Base-by-base conservation (phyloP, 2,797 vertebrate species). In the Malurus leucopterus region DNA sequence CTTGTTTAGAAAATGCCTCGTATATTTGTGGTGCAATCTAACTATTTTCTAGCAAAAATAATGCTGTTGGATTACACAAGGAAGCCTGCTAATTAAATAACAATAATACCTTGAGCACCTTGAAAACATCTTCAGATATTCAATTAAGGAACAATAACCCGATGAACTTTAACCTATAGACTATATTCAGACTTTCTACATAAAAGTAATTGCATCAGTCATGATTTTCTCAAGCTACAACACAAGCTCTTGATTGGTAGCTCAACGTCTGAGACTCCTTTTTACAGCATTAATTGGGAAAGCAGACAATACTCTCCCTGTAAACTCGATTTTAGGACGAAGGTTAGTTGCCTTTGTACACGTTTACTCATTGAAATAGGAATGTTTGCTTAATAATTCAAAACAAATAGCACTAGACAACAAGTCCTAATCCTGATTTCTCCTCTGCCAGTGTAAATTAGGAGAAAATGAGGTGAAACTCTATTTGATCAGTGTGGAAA, bases 311-410 rank as follows among this genome's bases (percentile, higher is more conserved):
- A 86, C 93, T 95, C 71, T 89, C 89, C 91, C 94, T 95, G 95
- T 95, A 93, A 92, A 93, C 89, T 89, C 67, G 51, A 94, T 95
- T 94, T 95, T 94, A 91, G 91, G 91, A 95, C 32, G 89, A 94
- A 95, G 92, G 94, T 95, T 95, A 94, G 94, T 92, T 95, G 91
- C 92, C 86, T 95, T 95, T 95, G 95, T 94, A 95, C 93, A 94
- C 88, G 62, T 94, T 95, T 94, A 89, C 91, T 93, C 89, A 94
- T 89, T 92, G 94, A 93, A 94, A 93, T 95, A 88, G 89, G 93
- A 95, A 93, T 94, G 95, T 95, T 95, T 95, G 92, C 93, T 94
- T 95, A 95, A 93, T 95, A 95, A 95, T 93, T 93, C 95, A 95
- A 92, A 94, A 93, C 93, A 95, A 95, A 95, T 93, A 93, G 88